phyloP scores from a whole-genome alignment of 2,797 vertebrate species.

The Sus cebifrons region DNA sequence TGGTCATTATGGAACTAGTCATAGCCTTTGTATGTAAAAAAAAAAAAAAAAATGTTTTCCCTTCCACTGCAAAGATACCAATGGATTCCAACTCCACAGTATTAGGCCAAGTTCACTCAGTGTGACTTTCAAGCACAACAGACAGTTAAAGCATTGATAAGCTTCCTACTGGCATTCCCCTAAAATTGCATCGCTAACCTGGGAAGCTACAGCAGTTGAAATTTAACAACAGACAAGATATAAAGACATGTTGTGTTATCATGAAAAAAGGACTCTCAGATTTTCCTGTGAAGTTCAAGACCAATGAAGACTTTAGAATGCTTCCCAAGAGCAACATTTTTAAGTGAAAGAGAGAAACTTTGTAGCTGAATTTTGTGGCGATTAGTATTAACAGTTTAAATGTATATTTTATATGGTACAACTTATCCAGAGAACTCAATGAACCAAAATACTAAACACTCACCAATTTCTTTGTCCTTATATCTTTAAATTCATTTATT shows the following conservation, averaged over 20 bases:
- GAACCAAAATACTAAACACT: conserved; percentile 33
- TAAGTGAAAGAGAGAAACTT: neutral
- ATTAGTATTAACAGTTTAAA: neutral
- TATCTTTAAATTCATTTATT: neutral
- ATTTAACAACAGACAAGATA: conserved; percentile 55
- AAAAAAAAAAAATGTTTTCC: neutral
- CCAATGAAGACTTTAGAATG: conserved; percentile 20
- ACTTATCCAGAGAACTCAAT: conserved; percentile 43
- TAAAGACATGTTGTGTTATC: conserved; percentile 63
- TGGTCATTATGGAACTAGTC: neutral
- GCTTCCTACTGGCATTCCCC: neutral
- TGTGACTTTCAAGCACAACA: conserved; percentile 42
- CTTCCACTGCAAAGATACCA: conserved; percentile 27
- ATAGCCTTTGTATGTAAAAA: neutral
- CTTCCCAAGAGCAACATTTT: conserved; percentile 4
- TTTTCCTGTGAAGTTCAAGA: conserved; percentile 55
- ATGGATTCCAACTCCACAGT: neutral
- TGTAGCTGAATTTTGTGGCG: neutral
- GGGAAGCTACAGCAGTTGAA: conserved; percentile 72
- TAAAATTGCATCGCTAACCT: conserved; percentile 32
- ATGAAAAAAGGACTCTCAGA: conserved; percentile 37
- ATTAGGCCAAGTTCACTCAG: neutral
- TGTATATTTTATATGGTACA: neutral
- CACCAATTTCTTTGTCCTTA: conserved; percentile 4
- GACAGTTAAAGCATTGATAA: conserved; percentile 58